Percentiles rank a stretch among this genome's conserved stretches.
Conservation (phyloP, 1,140 invertebrate species). For the Ips typographus region DNA sequence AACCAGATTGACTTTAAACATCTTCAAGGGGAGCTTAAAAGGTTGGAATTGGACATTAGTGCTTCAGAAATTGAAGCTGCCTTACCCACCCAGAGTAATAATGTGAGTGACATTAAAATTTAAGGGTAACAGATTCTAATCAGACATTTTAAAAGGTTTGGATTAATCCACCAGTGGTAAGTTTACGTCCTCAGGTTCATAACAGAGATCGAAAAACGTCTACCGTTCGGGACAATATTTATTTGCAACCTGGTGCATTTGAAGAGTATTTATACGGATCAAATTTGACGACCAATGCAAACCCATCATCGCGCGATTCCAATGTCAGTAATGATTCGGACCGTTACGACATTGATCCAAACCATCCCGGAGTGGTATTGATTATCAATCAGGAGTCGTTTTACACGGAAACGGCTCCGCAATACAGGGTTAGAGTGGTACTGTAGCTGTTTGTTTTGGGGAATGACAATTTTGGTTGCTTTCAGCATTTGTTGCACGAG, state of each 20-base stretch:
- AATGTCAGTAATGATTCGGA: slow-evolving; percentile 8
- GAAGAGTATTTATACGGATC: not conserved
- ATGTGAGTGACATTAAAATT: not conserved
- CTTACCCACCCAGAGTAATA: not conserved
- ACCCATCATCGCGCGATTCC: not conserved
- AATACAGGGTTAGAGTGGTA: slow-evolving; percentile 30
- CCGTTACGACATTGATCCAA: slow-evolving; percentile 41
- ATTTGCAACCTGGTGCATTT: not conserved
- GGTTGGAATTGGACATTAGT: slow-evolving; percentile 36
- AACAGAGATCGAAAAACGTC: not conserved
- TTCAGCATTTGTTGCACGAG: slow-evolving; percentile 39
- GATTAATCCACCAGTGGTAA: not conserved
- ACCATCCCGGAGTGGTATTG: slow-evolving; percentile 42
- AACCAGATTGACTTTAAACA: slow-evolving; percentile 35
- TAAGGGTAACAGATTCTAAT: not conserved
- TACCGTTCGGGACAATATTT: slow-evolving; percentile 5
- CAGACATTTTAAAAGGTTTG: not conserved
- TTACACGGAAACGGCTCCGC: slow-evolving; percentile 40
- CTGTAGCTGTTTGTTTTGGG: not conserved
- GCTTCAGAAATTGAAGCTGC: slow-evolving; percentile 27
- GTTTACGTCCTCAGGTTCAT: not conserved
- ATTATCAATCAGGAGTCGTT: slow-evolving; percentile 48
- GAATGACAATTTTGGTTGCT: not conserved
- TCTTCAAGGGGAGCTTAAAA: slow-evolving; percentile 38
- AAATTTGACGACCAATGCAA: not conserved